These are phyloP conservation scores for Nomada lathburiana DNA, from an alignment of 2,888 invertebrate species.

Conservation along the genomic window DNA sequence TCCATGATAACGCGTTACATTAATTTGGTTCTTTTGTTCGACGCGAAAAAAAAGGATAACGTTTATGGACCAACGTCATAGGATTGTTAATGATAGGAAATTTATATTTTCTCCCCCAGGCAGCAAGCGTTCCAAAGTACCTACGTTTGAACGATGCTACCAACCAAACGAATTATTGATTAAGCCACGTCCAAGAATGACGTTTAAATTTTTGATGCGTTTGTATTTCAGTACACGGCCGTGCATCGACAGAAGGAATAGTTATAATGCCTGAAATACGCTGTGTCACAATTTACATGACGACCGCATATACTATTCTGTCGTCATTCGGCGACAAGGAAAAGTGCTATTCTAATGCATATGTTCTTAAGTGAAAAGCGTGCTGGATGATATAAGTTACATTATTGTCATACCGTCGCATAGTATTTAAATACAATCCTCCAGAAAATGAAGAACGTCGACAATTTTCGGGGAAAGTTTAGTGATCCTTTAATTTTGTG, in stretches of 20 bases:
- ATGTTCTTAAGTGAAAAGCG: background rate
- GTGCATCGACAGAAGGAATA: conserved; percentile 35
- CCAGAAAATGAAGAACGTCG: too few species aligned
- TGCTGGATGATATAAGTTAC: too few species aligned
- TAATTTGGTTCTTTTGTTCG: conserved; percentile 29
- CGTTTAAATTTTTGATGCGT: conserved; percentile 61
- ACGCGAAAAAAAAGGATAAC: background rate
- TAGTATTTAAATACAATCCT: too few species aligned
- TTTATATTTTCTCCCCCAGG: background rate
- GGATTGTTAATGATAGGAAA: background rate
- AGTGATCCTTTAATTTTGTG: background rate
- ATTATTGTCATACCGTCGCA: too few species aligned
- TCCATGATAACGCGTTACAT: conserved; percentile 32
- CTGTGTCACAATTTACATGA: conserved; percentile 41
- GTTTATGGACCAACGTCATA: background rate
- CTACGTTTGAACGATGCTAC: conserved; percentile 48
- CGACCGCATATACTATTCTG: background rate
- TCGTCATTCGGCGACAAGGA: conserved; percentile 3
- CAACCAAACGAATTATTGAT: conserved; percentile 64
- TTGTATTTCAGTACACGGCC: conserved; percentile 51
- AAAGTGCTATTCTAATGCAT: conserved; percentile 9
- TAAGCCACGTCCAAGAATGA: conserved; percentile 59
- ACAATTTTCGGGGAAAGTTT: too few species aligned
- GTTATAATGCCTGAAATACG: conserved; percentile 42
- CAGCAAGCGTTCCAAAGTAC: background rate